Conservation (phyloP, 2,888 invertebrate genomes). For the Nipponacmea schrenckii region DNA sequence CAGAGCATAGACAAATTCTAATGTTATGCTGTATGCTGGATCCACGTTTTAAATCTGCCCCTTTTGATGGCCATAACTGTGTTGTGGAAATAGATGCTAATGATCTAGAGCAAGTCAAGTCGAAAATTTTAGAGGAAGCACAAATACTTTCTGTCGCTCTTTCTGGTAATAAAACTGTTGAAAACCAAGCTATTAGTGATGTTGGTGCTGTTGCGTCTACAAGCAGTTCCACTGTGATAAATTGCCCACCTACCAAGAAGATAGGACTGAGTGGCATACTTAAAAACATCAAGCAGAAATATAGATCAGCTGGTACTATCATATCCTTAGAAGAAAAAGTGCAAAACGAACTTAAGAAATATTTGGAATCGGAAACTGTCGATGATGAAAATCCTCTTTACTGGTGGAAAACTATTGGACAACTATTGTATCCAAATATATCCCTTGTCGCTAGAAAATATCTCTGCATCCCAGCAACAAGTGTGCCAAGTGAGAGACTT, state of each 20-base stretch:
- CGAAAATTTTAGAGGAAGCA: not conserved
- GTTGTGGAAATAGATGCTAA: not conserved
- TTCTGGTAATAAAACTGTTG: not conserved
- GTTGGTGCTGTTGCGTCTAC: too few species aligned
- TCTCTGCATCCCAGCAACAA: too few species aligned
- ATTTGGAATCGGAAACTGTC: not conserved
- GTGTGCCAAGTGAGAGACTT: too few species aligned
- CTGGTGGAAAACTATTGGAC: not conserved
- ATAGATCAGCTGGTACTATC: not conserved
- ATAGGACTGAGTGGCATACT: too few species aligned
- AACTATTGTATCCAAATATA: not conserved
- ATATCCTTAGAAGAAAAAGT: not conserved
- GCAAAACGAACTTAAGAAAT: not conserved
- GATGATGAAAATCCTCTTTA: not conserved
- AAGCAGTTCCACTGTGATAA: too few species aligned
- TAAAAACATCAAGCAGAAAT: not conserved
- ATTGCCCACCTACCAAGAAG: too few species aligned
- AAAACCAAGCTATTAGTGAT: too few species aligned
- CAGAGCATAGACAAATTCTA: too few species aligned
- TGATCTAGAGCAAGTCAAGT: too few species aligned
- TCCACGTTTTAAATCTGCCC: not conserved
- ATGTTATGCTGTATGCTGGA: too few species aligned
- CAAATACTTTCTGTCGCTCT: not conserved
- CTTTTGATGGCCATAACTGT: not conserved
- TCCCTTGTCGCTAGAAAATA: too few species aligned